Conservation (phyloP, 1,140 invertebrate genomes). For the Penaeus chinensis region DNA sequence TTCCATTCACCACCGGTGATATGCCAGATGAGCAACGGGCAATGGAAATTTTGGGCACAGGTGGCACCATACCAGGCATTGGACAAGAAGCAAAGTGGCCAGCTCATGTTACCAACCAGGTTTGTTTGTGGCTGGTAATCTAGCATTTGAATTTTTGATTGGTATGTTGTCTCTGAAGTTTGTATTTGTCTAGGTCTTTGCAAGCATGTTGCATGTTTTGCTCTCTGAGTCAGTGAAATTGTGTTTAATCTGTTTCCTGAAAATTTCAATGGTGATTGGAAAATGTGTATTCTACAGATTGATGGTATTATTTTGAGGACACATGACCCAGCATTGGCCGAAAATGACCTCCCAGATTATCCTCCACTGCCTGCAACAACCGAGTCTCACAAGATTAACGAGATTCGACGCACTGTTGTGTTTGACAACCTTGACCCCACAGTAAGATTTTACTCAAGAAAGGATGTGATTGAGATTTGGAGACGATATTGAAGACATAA, state of each 20-base stretch:
- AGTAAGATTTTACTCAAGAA: slow-evolving; percentile 66
- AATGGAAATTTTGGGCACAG: slow-evolving; percentile 88
- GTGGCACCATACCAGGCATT: slow-evolving; percentile 80
- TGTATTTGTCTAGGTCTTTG: too few relatives aligned
- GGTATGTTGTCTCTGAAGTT: too few relatives aligned
- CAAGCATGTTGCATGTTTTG: too few relatives aligned
- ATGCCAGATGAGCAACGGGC: slow-evolving; percentile 96
- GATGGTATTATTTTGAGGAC: slow-evolving; percentile 79
- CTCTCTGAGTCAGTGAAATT: neutral
- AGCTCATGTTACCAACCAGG: slow-evolving; percentile 85
- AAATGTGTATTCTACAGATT: slow-evolving; percentile 71
- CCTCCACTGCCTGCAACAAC: slow-evolving; percentile 90
- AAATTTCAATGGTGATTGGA: neutral
- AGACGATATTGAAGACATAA: too few relatives aligned
- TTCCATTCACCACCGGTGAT: slow-evolving; percentile 84
- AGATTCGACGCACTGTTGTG: slow-evolving; percentile 91
- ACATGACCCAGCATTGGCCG: slow-evolving; percentile 87
- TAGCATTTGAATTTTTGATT: neutral
- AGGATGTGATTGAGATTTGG: too few relatives aligned
- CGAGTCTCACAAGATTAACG: slow-evolving; percentile 92
- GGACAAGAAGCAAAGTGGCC: slow-evolving; percentile 87
- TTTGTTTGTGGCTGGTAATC: slow-evolving; percentile 56
- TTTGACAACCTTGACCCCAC: slow-evolving; percentile 81
- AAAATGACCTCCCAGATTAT: slow-evolving; percentile 88
- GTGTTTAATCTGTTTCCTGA: neutral